Evolutionary conservation across 1,140 invertebrate species (phyloP).

Genomic region (Papilio xuthus): DNA sequence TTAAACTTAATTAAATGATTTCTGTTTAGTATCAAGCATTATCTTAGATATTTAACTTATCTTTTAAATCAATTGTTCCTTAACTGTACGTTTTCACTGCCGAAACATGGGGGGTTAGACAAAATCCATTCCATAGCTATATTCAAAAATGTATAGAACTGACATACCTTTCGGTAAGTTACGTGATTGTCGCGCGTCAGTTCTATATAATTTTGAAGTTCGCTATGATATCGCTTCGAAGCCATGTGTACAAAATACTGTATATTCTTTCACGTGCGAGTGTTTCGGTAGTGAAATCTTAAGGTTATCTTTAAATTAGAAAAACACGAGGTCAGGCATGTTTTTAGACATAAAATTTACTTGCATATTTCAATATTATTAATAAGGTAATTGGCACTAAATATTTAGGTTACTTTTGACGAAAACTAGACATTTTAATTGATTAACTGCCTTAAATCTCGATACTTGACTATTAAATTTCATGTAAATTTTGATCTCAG

Average conservation of each 20-base stretch:
- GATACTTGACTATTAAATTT: neutral
- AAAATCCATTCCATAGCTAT: too few species aligned
- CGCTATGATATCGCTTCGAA: too few species aligned
- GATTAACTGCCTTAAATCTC: neutral
- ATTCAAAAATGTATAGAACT: too few species aligned
- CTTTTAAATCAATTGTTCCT: neutral
- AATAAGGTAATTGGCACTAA: neutral
- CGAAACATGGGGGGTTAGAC: too few species aligned
- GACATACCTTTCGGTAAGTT: too few species aligned
- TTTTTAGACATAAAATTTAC: neutral
- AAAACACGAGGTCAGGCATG: neutral
- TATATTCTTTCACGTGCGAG: too few species aligned
- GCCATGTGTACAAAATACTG: too few species aligned
- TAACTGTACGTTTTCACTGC: neutral
- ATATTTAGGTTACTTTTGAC: neutral
- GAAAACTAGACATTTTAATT: conserved; percentile 14
- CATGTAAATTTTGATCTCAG: conserved; percentile 27
- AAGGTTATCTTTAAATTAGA: neutral
- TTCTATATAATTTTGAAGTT: too few species aligned
- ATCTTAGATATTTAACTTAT: neutral
- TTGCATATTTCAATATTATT: neutral
- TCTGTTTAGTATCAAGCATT: neutral
- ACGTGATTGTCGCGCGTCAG: too few species aligned
- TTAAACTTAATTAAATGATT: neutral
- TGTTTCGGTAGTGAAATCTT: neutral